Evolutionary conservation across 2,888 invertebrate genomes (phyloP), one percentile per base, ranked within the genome.

Genomic region (Stegana nigrithorax): DNA sequence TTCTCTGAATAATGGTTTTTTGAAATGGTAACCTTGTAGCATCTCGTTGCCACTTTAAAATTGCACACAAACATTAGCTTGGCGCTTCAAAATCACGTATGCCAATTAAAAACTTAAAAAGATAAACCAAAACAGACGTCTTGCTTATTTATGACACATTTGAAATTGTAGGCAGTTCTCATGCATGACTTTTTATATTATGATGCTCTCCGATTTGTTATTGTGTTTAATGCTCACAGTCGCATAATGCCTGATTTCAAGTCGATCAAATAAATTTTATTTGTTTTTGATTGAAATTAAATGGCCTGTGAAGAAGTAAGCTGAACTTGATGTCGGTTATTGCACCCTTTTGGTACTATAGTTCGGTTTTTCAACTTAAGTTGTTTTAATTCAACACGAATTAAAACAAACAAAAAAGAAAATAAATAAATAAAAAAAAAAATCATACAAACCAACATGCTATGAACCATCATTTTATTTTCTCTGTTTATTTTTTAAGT

Each of bases 271-370:
- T n/a, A n/a, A n/a, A n/a, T n/a, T n/a, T n/a, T n/a, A n/a, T n/a
- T n/a, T n/a, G n/a, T n/a, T n/a, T n/a, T n/a, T n/a, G n/a, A n/a
- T n/a, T n/a, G n/a, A n/a, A n/a, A n/a, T n/a, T n/a, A n/a, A n/a
- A n/a, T n/a, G n/a, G n/a, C n/a, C n/a, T n/a, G n/a, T n/a, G n/a
- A n/a, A n/a, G n/a, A n/a, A n/a, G 66, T 66, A 67, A 68, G 67
- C 74, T 45, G 80, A 67, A 75, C 75, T 75, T 75, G 75, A 67
- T 62, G 21, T 55, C 64, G 75, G 75, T 79, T 75, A 70, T 70
- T 75, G 78, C 66, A 75, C 73, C 65, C 47, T 44, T 59, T 36
- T 59, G 25, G 47, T 26, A 17, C 6, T 17, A 17, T 14, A 14
- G 1, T 44, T 44, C 2, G 12, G n/a, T 44, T 17, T 44, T 6